A percentile compares a stretch with the other conserved stretches of the same genome.
Evolutionary conservation across 2,888 invertebrate species (phyloP).

Genomic region (Sipha maydis): DNA sequence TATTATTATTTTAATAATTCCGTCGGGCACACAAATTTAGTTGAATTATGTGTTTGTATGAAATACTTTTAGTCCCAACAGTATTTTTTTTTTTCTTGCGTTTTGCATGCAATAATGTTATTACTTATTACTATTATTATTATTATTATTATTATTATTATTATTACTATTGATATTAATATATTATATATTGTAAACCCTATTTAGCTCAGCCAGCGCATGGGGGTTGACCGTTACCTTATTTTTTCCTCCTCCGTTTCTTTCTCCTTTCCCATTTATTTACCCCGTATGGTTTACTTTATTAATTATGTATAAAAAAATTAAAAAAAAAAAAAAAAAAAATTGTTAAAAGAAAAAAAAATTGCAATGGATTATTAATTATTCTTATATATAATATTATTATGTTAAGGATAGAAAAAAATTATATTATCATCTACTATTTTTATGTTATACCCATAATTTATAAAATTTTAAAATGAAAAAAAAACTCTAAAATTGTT

Average conservation of each 20-base stretch:
- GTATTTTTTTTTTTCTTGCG: conserved; percentile 50
- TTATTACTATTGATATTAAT: conserved; percentile 44
- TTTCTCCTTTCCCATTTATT: conserved; percentile 8
- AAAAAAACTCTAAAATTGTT: conserved; percentile 39
- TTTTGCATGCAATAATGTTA: conserved; percentile 43
- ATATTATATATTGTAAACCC: conserved; percentile 29
- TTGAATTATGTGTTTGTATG: conserved; percentile 42
- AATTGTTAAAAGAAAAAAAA: conserved; percentile 46
- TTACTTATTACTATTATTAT: conserved; percentile 31
- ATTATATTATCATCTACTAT: conserved; percentile 59
- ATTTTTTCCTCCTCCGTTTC: background rate
- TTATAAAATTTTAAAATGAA: conserved; percentile 56
- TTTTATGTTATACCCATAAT: conserved; percentile 61
- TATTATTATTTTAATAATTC: conserved; percentile 39
- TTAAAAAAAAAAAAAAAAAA: conserved; percentile 33
- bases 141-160: conserved; percentile 41
- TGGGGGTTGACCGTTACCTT: conserved; percentile 39
- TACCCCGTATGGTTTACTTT: conserved; percentile 28
- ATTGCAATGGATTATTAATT: conserved; percentile 59
- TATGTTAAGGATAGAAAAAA: conserved; percentile 61
- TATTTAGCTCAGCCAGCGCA: background rate
- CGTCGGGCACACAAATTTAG: conserved; percentile 42
- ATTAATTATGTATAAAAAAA: conserved; percentile 18
- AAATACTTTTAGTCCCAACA: conserved; percentile 49
- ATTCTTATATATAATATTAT: conserved; percentile 60